Conservation (phyloP, 2,888 invertebrate species). For the Stenurella melanura region DNA sequence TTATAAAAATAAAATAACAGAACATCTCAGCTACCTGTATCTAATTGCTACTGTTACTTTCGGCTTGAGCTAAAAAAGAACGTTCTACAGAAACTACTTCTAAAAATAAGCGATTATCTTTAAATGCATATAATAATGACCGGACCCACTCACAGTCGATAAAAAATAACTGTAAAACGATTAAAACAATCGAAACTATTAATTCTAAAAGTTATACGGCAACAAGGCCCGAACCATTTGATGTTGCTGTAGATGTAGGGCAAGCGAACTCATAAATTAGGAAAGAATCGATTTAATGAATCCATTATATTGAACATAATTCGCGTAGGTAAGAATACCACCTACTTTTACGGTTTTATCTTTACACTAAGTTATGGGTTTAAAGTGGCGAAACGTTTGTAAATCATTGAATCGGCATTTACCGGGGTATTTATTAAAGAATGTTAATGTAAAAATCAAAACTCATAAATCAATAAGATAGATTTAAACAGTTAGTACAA, state of each 20-base stretch:
- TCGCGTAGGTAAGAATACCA: slow-evolving; percentile 22
- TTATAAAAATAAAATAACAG: too few relatives aligned
- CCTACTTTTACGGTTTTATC: slow-evolving; percentile 20
- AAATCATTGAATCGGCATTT: slow-evolving; percentile 14
- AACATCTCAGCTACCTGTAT: too few relatives aligned
- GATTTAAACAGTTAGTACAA: slow-evolving; percentile 22
- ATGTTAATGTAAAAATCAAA: slow-evolving; percentile 24
- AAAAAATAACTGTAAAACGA: neutral
- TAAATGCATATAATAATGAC: neutral
- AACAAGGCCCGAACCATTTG: neutral
- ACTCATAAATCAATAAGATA: slow-evolving; percentile 27
- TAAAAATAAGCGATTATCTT: too few relatives aligned
- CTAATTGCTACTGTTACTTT: too few relatives aligned
- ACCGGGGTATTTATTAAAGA: slow-evolving; percentile 12
- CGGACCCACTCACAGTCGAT: neutral
- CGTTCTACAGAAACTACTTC: too few relatives aligned
- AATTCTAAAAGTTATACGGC: neutral
- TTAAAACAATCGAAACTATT: neutral
- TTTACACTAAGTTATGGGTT: neutral
- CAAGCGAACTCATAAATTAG: slow-evolving; percentile 20
- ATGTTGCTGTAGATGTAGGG: slow-evolving; percentile 20
- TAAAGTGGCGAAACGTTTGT: slow-evolving; percentile 10
- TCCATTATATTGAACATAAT: slow-evolving; percentile 22
- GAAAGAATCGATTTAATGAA: neutral
- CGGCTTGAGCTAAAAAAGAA: too few relatives aligned